Percentiles rank a stretch among this genome's conserved stretches.
phyloP scores from a whole-genome alignment of 1,140 invertebrate species.

The Cydia amplana region DNA sequence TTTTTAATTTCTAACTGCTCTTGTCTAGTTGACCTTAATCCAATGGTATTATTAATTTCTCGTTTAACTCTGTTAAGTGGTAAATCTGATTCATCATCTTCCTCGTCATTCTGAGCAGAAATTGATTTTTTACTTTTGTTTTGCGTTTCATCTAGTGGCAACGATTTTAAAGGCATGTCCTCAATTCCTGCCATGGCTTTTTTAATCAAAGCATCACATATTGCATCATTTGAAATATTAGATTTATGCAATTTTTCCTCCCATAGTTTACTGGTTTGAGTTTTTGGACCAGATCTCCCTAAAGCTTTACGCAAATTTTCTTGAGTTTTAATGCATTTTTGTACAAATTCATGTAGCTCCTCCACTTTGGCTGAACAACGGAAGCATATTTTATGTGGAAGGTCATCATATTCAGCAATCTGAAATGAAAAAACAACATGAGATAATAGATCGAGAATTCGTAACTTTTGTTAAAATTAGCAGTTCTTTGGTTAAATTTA shows the following conservation, averaged over 20 bases:
- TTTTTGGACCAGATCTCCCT: constrained; percentile 56
- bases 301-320: constrained; percentile 54
- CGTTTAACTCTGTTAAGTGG: background rate
- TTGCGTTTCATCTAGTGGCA: constrained; percentile 39
- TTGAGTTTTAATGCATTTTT: constrained; percentile 74
- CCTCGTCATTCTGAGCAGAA: constrained; percentile 31
- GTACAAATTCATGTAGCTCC: constrained; percentile 74
- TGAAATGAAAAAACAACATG: constrained; percentile 50
- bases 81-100: constrained; percentile 27
- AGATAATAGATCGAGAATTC: constrained; percentile 26
- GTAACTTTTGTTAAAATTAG: background rate
- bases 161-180: constrained; percentile 50
- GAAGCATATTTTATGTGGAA: constrained; percentile 78
- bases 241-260: constrained; percentile 71
- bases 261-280: constrained; percentile 60
- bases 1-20: background rate
- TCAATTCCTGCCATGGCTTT: constrained; percentile 73
- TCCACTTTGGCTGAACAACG: constrained; percentile 76
- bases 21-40: constrained; percentile 6
- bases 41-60: background rate
- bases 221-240: constrained; percentile 75
- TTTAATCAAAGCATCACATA: constrained; percentile 73
- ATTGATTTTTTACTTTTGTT: constrained; percentile 34
- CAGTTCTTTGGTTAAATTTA: no score
- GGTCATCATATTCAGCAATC: constrained; percentile 74